phyloP scores from a whole-genome alignment of 1,140 invertebrate genomes.

The Scaptomyza montana region DNA sequence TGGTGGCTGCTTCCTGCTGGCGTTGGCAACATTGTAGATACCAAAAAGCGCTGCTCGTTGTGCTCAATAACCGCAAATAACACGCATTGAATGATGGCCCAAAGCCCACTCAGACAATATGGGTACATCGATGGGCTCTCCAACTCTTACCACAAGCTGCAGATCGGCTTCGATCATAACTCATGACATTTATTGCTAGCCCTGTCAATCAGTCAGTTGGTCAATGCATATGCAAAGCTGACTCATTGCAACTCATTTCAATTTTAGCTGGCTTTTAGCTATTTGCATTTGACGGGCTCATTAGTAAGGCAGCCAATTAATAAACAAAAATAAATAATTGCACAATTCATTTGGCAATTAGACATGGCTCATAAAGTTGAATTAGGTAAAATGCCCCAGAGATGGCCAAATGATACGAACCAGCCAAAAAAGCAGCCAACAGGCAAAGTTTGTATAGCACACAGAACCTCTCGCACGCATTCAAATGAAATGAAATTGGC shows the following conservation, averaged over 20 bases:
- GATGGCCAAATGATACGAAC: constrained; percentile 53
- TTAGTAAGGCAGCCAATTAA: constrained; percentile 77
- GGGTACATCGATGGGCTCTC: constrained; percentile 17
- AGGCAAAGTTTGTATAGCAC: constrained; percentile 14
- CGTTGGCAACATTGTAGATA: constrained; percentile 63
- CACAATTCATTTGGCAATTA: constrained; percentile 83
- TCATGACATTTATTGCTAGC: constrained; percentile 70
- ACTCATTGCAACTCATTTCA: constrained; percentile 38
- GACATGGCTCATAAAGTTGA: constrained; percentile 80
- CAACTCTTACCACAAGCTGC: constrained; percentile 43
- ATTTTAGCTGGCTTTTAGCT: neutral
- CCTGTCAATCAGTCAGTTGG: constrained; percentile 24
- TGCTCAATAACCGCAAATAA: constrained; percentile 61
- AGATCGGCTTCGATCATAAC: constrained; percentile 57
- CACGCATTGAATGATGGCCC: constrained; percentile 43
- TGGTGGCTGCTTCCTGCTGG: constrained; percentile 61
- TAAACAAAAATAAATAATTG: constrained; percentile 83
- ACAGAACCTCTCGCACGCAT: constrained; percentile 52
- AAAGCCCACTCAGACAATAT: constrained; percentile 26
- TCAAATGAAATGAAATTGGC: constrained; percentile 81
- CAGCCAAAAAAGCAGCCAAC: constrained; percentile 17
- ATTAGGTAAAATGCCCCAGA: constrained; percentile 69
- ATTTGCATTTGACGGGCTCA: constrained; percentile 55
- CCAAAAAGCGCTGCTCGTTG: constrained; percentile 58
- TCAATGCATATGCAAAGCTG: neutral